Evolutionary conservation across 2,888 invertebrate species (phyloP).

Genomic region (Agrochola circellaris): DNA sequence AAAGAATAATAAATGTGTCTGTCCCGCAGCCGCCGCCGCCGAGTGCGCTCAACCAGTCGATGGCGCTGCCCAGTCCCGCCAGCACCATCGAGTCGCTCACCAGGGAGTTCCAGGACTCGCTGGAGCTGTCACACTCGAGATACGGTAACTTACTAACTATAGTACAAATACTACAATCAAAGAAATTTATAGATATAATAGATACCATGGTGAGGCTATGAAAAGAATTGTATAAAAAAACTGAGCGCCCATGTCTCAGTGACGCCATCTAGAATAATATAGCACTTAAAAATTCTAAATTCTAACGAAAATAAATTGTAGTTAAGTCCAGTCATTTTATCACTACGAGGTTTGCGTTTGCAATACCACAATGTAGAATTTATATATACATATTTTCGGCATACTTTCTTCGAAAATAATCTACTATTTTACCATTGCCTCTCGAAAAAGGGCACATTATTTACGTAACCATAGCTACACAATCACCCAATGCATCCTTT

Average conservation of each 20-base stretch:
- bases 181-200: too few relatives aligned
- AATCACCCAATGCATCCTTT: too few relatives aligned
- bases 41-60: conserved; percentile 82
- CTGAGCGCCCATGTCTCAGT: not conserved
- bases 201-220: not conserved
- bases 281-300: too few relatives aligned
- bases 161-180: not conserved
- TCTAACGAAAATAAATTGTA: too few relatives aligned
- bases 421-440: too few relatives aligned
- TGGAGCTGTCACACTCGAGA: conserved; percentile 89
- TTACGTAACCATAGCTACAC: too few relatives aligned
- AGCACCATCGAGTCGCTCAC: conserved; percentile 95
- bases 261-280: not conserved
- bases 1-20: not conserved
- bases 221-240: not conserved
- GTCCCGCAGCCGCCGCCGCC: conserved; percentile 77
- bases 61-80: conserved; percentile 93
- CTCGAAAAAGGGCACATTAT: too few relatives aligned
- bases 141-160: conserved; percentile 74
- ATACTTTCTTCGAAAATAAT: too few relatives aligned
- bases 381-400: too few relatives aligned
- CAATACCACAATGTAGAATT: too few relatives aligned
- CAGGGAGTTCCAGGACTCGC: conserved; percentile 95
- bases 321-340: too few relatives aligned
- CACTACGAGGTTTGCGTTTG: too few relatives aligned